Evolutionary conservation across 2,888 invertebrate genomes (phyloP).

Genomic region (Cephus nigrinus): DNA sequence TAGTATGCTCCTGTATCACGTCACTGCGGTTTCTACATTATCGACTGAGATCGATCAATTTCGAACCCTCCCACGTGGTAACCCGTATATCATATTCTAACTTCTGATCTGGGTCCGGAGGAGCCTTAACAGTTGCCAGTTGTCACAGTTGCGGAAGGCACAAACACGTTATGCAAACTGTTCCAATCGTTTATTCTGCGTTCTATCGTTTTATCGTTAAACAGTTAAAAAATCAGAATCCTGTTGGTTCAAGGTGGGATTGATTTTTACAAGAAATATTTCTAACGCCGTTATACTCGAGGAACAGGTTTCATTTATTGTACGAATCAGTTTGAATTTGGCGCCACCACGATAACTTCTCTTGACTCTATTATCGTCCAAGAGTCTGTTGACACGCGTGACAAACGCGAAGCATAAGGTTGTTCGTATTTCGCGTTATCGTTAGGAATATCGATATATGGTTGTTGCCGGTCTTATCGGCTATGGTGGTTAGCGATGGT

Average conservation of each 20-base stretch:
- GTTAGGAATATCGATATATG: background rate
- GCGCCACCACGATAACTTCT: conserved; percentile 33
- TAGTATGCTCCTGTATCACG: too few species aligned
- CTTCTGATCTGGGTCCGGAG: too few species aligned
- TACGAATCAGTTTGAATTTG: conserved; percentile 35
- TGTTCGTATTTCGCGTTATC: conserved; percentile 21
- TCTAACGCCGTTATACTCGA: conserved; percentile 2
- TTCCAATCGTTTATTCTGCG: conserved; percentile 45
- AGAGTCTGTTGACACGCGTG: conserved; percentile 48
- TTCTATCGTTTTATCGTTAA: background rate
- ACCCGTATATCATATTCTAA: too few species aligned
- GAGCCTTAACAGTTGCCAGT: background rate
- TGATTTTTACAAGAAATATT: background rate
- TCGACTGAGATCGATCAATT: too few species aligned
- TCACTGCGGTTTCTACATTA: too few species aligned
- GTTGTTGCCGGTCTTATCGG: background rate
- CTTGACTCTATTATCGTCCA: conserved; percentile 15
- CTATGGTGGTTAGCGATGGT: background rate
- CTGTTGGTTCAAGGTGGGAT: background rate
- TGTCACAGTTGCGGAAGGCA: conserved; percentile 25
- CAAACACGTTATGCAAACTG: conserved; percentile 49
- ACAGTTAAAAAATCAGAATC: background rate
- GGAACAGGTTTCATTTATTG: conserved; percentile 46
- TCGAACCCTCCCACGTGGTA: too few species aligned
- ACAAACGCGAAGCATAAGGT: conserved; percentile 47